Evolutionary conservation across 2,113 vertebrate genomes (phyloP), one percentile per base, ranked within the genome.

Genomic region (Etheostoma cragini): DNA sequence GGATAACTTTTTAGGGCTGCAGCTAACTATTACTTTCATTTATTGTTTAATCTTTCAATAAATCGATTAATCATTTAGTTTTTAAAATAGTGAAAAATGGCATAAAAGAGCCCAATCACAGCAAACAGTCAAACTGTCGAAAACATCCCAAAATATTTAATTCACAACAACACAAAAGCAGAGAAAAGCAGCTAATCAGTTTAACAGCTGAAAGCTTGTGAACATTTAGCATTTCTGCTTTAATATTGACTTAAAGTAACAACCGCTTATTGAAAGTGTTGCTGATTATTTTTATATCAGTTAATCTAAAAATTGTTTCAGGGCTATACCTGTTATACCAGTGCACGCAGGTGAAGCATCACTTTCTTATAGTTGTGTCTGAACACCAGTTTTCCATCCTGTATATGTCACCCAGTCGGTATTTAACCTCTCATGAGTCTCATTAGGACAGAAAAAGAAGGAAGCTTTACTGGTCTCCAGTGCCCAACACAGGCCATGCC

Each of bases 401-500:
- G 47, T 3, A 2, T 26, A 35, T 45, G 1, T 77, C 60, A 67
- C 15, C 64, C 49, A 70, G 50, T 57, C 38, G 45, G 47, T 78
- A 22, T 64, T 80, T 68, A 35, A 13, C 62, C 52, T 87, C 88
- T 82, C 84, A 58, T 21, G 85, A 62, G 92, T 89, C 81, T 80
- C 81, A 89, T 93, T 92, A 91, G 60, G 73, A 10, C 22, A 71
- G 22, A 68, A 73, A 70, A 82, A 87, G 49, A 65, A 45, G 35
- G 17, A 49, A 77, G 33, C 26, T 21, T 58, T 33, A 26, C 66
- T 72, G 46, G 15, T 86, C 75, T 82, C 61, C 16, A 22, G 72
- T 47, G 66, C 10, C 33, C 6, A 47, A 76, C 22, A 30, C 54
- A 42, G 42, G 21, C 62, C 30, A 17, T 12, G 35, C 33, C 79